Conservation (phyloP, 2,113 vertebrate genomes). For the Gadus chalcogrammus region DNA sequence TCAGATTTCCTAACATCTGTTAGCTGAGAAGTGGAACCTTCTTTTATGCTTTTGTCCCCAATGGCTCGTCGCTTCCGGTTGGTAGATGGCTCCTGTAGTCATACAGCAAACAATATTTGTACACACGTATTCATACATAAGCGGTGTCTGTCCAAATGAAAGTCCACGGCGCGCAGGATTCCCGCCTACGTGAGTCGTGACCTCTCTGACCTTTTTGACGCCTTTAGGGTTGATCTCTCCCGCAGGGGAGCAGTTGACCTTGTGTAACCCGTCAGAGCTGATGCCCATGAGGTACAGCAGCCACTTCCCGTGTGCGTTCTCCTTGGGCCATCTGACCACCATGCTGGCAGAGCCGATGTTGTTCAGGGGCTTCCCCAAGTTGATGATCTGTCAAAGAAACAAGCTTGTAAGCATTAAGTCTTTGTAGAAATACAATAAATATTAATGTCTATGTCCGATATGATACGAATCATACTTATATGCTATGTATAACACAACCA, state of each 20-base stretch:
- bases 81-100: slow-evolving; percentile 59
- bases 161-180: background rate
- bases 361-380: slow-evolving; percentile 85
- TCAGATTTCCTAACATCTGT: slow-evolving; percentile 72
- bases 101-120: background rate
- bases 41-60: slow-evolving; percentile 48
- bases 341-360: slow-evolving; percentile 79
- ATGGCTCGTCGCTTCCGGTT: slow-evolving; percentile 78
- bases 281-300: slow-evolving; percentile 89
- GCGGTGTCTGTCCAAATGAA: background rate
- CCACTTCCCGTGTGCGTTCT: slow-evolving; percentile 77
- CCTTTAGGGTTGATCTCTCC: slow-evolving; percentile 72
- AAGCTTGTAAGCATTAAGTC: background rate
- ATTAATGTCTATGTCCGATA: background rate
- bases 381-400: slow-evolving; percentile 78
- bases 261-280: slow-evolving; percentile 75
- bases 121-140: background rate
- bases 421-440: background rate
- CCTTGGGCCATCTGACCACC: slow-evolving; percentile 87
- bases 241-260: slow-evolving; percentile 71
- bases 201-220: slow-evolving; percentile 45
- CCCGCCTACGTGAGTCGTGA: background rate
- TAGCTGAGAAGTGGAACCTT: slow-evolving; percentile 71
- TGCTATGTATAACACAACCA: no score
- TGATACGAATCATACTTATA: background rate